Conservation (phyloP, 1,140 invertebrate species). For the Lepidurus couesii region DNA sequence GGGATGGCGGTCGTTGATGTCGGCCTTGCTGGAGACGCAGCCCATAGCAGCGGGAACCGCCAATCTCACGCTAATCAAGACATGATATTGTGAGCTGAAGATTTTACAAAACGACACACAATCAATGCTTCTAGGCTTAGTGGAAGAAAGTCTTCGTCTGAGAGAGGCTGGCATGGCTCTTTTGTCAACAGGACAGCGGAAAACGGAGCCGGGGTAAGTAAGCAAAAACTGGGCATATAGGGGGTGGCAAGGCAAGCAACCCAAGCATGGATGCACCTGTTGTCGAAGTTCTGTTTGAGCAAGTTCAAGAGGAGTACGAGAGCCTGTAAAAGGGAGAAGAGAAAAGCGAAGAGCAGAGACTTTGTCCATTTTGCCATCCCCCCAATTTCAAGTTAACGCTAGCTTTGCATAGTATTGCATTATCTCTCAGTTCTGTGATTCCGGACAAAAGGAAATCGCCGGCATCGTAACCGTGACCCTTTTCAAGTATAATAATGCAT, state of each 20-base stretch:
- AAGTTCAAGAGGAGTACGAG: background rate
- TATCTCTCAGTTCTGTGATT: background rate
- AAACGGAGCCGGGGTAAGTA: slow-evolving; percentile 6
- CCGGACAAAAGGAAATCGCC: background rate
- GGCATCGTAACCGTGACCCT: background rate
- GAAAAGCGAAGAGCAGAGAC: background rate
- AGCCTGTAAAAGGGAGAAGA: background rate
- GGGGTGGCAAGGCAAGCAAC: background rate
- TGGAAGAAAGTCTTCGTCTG: slow-evolving; percentile 15
- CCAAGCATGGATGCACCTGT: slow-evolving; percentile 20
- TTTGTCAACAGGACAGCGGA: slow-evolving; percentile 13
- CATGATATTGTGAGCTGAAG: background rate
- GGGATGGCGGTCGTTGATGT: slow-evolving; percentile 66
- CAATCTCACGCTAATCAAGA: slow-evolving; percentile 19
- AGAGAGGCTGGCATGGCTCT: background rate
- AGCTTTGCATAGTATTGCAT: background rate
- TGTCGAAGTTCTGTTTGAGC: background rate
- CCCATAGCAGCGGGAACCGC: slow-evolving; percentile 55
- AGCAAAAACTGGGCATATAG: slow-evolving; percentile 10
- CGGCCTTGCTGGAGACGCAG: slow-evolving; percentile 72
- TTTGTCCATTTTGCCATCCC: background rate
- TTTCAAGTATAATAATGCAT: background rate
- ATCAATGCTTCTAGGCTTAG: slow-evolving; percentile 18
- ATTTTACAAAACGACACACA: background rate
- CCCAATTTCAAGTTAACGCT: background rate